Conservation (phyloP, 2,888 invertebrate genomes). For the Drosophila birchii region DNA sequence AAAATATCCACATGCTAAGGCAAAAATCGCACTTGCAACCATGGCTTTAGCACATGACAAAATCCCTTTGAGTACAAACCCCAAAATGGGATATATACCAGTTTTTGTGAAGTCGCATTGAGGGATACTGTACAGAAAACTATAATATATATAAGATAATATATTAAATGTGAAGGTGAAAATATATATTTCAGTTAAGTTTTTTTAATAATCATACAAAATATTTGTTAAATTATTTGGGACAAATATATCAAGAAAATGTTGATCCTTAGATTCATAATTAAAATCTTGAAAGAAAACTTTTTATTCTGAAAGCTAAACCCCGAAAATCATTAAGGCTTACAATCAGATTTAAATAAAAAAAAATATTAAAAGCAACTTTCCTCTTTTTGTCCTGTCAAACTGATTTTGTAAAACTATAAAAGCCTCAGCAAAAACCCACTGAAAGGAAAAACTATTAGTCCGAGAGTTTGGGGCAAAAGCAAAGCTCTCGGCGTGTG, state of each 20-base stretch:
- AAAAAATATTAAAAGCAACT: not conserved
- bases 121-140: not conserved
- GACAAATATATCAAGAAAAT: no score
- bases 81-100: not conserved
- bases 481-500: no score
- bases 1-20: slow-evolving; percentile 60
- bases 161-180: no score
- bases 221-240: no score
- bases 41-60: slow-evolving; percentile 57
- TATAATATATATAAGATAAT: no score
- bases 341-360: not conserved
- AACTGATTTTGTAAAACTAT: slow-evolving; percentile 15
- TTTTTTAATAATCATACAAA: no score
- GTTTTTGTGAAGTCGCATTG: slow-evolving; percentile 4
- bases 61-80: slow-evolving; percentile 16
- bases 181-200: no score
- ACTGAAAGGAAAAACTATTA: slow-evolving; percentile 54
- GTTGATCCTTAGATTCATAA: no score
- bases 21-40: slow-evolving; percentile 54
- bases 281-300: no score
- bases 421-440: slow-evolving; percentile 23
- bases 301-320: no score
- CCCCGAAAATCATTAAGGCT: no score
- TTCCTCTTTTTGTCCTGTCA: not conserved
- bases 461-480: slow-evolving; percentile 1